Base-by-base conservation (phyloP, 2,888 invertebrate species). In the Tenthredo mesomela region DNA sequence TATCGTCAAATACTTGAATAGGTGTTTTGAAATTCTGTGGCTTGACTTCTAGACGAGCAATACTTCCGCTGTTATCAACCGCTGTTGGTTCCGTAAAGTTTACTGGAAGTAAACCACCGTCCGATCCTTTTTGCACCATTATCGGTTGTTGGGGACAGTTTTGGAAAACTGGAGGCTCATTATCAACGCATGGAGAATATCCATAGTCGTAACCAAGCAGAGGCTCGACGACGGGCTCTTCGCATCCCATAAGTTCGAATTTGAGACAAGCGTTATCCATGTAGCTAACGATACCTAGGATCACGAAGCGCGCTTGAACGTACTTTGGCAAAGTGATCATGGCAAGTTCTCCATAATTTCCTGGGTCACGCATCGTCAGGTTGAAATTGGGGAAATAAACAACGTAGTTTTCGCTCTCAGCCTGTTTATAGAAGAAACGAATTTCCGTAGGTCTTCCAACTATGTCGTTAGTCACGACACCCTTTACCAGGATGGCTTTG, bases 351-450 rank as follows among this genome's bases (percentile, higher is more conserved):
- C 99, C 99, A 91, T 98, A 99, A 93, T 99, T 98, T 90, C 98
- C 98, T n/a, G 98, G 98, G 93, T 98, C 98, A 89, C 98, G 95
- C 96, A 98, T 98, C 0, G 98, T 98, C 75, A 98, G 93, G 93
- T 98, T 98, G 93, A 98, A 98, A 92, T 99, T 99, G 77, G 99
- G 98, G 95, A 98, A 99, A 91, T 99, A 99, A 0, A 99, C 98
- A 4, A 99, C 98, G 91, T 98, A 99, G 92, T 98, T 98, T 91
- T 98, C 98, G 89, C 95, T 96, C 93, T 98, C 98, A 33, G 97
- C 96, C 94, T 98, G 97, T 93, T 99, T 99, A 93, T 99, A 99
- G 95, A 99, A 99, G 94, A 99, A 98, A 88, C 99, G 95, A 86
- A 99, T 98, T 94, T 99, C 98, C 0, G 98, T 99, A 2, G 99